A percentile compares a stretch with the other conserved stretches of the same genome.
phyloP scores from a whole-genome alignment of 1,140 invertebrate species.

The Agraylea sexmaculata region DNA sequence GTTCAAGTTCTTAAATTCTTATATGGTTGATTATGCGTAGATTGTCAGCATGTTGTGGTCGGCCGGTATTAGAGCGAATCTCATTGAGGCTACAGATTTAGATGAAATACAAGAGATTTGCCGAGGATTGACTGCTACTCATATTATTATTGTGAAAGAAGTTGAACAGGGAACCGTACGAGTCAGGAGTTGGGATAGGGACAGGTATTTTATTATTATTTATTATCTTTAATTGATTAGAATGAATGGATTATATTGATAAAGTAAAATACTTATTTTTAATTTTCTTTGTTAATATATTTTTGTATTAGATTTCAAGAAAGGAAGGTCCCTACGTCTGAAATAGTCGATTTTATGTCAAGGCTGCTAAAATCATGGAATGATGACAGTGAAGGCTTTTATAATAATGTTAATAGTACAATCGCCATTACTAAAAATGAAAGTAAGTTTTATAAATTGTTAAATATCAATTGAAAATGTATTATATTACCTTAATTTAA shows the following conservation, averaged over 20 bases:
- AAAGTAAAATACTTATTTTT: no score
- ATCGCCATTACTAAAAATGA: conserved; percentile 19
- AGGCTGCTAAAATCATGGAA: conserved; percentile 25
- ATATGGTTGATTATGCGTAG: conserved; percentile 10
- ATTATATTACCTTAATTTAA: neutral
- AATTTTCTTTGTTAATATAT: neutral
- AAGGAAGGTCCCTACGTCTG: conserved; percentile 38
- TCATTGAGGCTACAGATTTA: conserved; percentile 31
- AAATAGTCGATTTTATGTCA: conserved; percentile 44
- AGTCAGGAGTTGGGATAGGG: conserved; percentile 45
- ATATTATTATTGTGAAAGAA: conserved; percentile 53
- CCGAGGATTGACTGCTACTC: conserved; percentile 44
- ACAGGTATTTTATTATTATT: conserved; percentile 28
- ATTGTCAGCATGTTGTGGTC: conserved; percentile 23
- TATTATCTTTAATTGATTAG: conserved; percentile 9
- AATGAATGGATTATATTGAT: conserved; percentile 4
- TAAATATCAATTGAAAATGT: conserved; percentile 5
- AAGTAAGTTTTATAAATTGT: conserved; percentile 11
- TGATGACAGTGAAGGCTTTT: conserved; percentile 16
- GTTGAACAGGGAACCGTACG: conserved; percentile 44
- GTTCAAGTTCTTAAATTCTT: neutral
- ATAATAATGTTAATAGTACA: conserved; percentile 8
- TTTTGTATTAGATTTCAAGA: conserved; percentile 40
- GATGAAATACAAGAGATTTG: conserved; percentile 56
- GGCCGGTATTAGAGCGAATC: conserved; percentile 25